Evolutionary conservation across 2,113 vertebrate genomes (phyloP), one percentile per base, ranked within the genome.

Genomic region (Vulpes ferrilata): DNA sequence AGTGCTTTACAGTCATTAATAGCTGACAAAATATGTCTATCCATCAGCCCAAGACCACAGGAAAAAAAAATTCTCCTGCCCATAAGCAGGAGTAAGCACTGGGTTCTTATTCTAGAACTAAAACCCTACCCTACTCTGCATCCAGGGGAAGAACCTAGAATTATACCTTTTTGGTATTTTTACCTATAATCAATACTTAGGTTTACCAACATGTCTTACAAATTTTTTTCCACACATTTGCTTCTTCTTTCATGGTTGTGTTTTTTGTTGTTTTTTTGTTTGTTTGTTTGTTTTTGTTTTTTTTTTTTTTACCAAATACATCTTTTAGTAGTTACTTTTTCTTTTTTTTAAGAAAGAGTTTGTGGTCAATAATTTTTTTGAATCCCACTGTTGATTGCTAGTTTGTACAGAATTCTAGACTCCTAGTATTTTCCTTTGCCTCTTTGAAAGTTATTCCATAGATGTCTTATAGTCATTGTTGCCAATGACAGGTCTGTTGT

Each of bases 401-500:
- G 35, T 83, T 85, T 93, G 20, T 73, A 38, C 22, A 71, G 71
- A 81, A 57, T 88, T 97, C 67, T n/a, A 78, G 57, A 73, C 11
- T 19, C 64, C 9, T 1, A 5, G 22, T 13, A 43, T 57, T 87
- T 90, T 43, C 43, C 15, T 19, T 65, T 90, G 55, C 43, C 8
- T 7, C 25, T 79, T 95, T 88, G 74, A 91, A 95, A 93, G 67
- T 80, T 23, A 86, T 94, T 90, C 3, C 17, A 55, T 38, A 83
- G 7, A 71, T 32, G 76, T 86, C 38, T 71, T 53, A 64, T 3
- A 51, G 48, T 35, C 79, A 55, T 69, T 17, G n/a, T 71, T 62
- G 17, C 27, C 78, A 90, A 35, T 35, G 30, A 97, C 79, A 90
- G 88, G 23, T 97, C 84, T 71, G 32, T 48, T 94, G 65, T 93